Conservation (phyloP, 2,797 vertebrate genomes). For the Helostoma temminkii region DNA sequence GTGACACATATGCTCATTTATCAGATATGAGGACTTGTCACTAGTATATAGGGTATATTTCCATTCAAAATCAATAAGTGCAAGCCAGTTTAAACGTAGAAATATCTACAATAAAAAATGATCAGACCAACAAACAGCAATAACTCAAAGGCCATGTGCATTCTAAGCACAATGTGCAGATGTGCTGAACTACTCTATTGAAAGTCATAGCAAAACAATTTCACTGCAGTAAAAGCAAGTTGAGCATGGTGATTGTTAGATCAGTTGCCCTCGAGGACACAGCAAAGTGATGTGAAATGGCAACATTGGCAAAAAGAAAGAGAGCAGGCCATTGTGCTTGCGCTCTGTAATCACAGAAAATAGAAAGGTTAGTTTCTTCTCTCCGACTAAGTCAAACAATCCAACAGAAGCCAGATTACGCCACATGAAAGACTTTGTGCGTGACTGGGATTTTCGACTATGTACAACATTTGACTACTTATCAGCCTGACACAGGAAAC, state of each 20-base stretch:
- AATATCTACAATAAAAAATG: neutral
- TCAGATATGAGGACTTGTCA: too few relatives aligned
- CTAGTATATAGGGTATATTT: too few relatives aligned
- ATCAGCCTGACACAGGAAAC: neutral
- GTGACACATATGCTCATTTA: too few relatives aligned
- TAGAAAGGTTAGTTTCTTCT: conserved; percentile 28
- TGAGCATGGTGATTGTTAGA: conserved; percentile 10
- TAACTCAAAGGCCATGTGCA: conserved; percentile 6
- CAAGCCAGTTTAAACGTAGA: too few relatives aligned
- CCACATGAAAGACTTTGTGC: conserved; percentile 15
- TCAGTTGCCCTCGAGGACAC: conserved; percentile 31
- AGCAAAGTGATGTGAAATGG: conserved; percentile 32
- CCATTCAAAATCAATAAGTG: too few relatives aligned
- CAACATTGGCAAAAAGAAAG: neutral
- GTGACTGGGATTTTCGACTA: conserved; percentile 15
- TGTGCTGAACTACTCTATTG: neutral
- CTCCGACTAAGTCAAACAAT: conserved; percentile 19
- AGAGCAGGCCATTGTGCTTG: conserved; percentile 9
- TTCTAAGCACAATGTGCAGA: neutral
- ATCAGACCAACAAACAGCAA: neutral
- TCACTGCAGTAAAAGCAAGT: conserved; percentile 29
- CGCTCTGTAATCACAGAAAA: conserved; percentile 20
- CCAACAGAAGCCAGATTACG: conserved; percentile 19
- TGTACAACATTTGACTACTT: conserved; percentile 7
- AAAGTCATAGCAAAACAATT: conserved; percentile 38